A percentile compares a stretch with the other conserved stretches of the same genome.
Evolutionary conservation across 2,113 vertebrate genomes (phyloP).

Genomic region (Eurypyga helias): DNA sequence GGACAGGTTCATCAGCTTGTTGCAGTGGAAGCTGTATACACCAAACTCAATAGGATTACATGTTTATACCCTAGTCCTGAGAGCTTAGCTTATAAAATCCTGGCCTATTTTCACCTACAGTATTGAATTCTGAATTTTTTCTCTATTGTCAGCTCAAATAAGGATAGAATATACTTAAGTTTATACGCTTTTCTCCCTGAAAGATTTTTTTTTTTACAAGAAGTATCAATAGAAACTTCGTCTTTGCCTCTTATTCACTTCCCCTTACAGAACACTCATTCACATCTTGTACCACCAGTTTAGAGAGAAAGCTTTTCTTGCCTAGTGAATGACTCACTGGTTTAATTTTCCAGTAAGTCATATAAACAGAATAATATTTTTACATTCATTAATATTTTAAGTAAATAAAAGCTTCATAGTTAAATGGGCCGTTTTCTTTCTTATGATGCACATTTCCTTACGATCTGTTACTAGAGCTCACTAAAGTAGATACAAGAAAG

Average conservation of each 20-base stretch:
- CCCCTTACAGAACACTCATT: neutral
- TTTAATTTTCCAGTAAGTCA: neutral
- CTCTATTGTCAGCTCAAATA: neutral
- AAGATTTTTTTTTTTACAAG: neutral
- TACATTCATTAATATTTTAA: neutral
- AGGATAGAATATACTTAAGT: neutral
- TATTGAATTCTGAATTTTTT: neutral
- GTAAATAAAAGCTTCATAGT: neutral
- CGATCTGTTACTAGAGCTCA: neutral
- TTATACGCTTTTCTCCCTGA: neutral
- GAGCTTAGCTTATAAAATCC: neutral
- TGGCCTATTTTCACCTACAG: neutral
- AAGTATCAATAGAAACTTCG: neutral
- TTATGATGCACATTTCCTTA: neutral
- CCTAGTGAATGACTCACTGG: neutral
- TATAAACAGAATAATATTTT: neutral
- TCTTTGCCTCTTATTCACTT: neutral
- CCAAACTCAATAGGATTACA: neutral
- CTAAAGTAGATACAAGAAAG: neutral
- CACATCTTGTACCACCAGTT: neutral
- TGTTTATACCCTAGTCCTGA: neutral
- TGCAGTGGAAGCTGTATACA: neutral
- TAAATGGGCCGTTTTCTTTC: neutral
- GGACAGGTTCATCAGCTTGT: neutral
- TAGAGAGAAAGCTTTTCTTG: neutral